Base-by-base conservation (phyloP, 2,888 invertebrate genomes). In the Nephrotoma appendiculata region DNA sequence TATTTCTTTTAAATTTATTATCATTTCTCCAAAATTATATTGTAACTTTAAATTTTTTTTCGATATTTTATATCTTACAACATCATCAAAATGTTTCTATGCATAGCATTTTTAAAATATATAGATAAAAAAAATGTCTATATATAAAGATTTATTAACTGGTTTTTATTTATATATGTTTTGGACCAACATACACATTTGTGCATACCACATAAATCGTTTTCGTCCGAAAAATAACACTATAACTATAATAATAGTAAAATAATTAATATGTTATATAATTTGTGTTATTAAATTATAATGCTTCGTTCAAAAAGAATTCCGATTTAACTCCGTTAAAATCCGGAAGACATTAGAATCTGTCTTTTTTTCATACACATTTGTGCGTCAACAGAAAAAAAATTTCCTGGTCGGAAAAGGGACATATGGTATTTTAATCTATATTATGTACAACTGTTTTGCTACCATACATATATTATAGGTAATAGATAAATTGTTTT, bases 1-100 rank as follows among this genome's bases (percentile, higher is more conserved):
- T 31, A 71, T 71, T 31, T 71, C 19, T 48, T 31, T 71, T 71
- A 19, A 71, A 71, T 31, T 71, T 71, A 71, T 31, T 71, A 71
- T 71, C 71, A 31, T 71, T 71, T 71, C 31, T 71, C 31, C 71
- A 71, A 31, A 71, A 71, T 57, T 57, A 57, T 57, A 71, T 57
- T 57, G 19, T 57, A 71, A n/a, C 19, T 71, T 31, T 31, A 71
- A 71, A 7, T 83, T 83, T 83, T 84, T 84, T 84, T n/a, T 45
- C 48, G 86, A 86, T 86, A 86, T 86, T 86, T 45, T 86, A 86
- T 86, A 86, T 86, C 86, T 86, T 86, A 86, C 86, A 86, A 86
- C 45, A 45, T 86, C 31, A 42, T 84, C 42, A 84, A 42, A 84
- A 84, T 42, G 41, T 41, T 84, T 84, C 84, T 84, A 84, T 84